Evolutionary conservation across 2,797 vertebrate genomes (phyloP), one percentile per base, ranked within the genome.

Genomic region (Phataginus tricuspis): DNA sequence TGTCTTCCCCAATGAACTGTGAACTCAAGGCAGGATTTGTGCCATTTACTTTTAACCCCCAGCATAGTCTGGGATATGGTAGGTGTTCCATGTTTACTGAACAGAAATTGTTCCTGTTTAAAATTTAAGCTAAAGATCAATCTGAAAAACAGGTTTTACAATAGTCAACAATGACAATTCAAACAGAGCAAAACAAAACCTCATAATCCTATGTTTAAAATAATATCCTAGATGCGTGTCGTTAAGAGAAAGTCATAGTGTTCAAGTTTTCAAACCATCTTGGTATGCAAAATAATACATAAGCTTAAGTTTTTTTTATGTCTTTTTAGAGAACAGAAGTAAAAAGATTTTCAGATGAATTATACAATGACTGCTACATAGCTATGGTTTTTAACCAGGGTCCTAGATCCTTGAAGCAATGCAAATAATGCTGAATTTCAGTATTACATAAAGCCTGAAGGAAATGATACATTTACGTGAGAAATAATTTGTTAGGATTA

Each of bases 21-120:
- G 84, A 96, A 77, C 55, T 63, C 55, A 77, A 82, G 69, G 72
- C 45, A 96, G n/a, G n/a, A 91, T 83, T 34, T 93, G 34, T 77
- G 51, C 15, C 51, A 77, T 85, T 93, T 69, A 92, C 74, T 97
- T 94, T 97, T 97, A 95, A 95, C 19, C 7, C 37, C 18, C 31
- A 79, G 59, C 27, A 71, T 31, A 78, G 34, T 72, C 31, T 69
- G 42, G 55, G 78, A 94, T 82, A 88, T 0, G 61, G 78, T 14
- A 82, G 37, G 23, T 74, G 14, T 53, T 94, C 63, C 66, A 42
- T 77, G 49, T 66, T 93, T 79, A 91, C 11, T 12, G 23, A 86
- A 57, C 18, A 86, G 16, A 96, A 96, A 95, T 45, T 37, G n/a
- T 34, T 95, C 49, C 63, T 74, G 23, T 84, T 86, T 91, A 69